Evolutionary conservation across 2,888 invertebrate species (phyloP).

Genomic region (Diabrotica balteata): DNA sequence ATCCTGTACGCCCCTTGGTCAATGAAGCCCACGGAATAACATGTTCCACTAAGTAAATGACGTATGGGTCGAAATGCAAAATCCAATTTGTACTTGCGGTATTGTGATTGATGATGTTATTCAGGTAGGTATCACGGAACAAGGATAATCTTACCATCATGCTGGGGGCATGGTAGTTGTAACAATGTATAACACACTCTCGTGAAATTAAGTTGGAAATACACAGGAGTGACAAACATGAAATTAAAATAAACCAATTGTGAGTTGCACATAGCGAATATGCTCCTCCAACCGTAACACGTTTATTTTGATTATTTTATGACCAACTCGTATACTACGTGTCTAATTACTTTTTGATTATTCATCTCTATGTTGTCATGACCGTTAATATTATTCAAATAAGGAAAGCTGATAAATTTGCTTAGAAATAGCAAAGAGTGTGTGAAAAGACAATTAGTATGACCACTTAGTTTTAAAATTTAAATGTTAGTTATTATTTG

Average conservation of each 20-base stretch:
- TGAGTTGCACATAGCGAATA: conserved; percentile 25
- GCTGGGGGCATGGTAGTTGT: conserved; percentile 41
- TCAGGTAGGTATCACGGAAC: conserved; percentile 49
- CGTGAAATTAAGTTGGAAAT: conserved; percentile 26
- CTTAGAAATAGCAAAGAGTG: no score
- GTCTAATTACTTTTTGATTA: conserved; percentile 30
- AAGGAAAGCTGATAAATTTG: no score
- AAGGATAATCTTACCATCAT: conserved; percentile 44
- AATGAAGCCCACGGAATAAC: conserved; percentile 33
- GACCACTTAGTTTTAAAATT: no score
- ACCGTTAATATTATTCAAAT: neutral
- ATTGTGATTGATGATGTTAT: conserved; percentile 55
- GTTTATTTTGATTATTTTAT: conserved; percentile 19
- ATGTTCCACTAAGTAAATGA: conserved; percentile 27
- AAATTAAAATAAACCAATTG: conserved; percentile 38
- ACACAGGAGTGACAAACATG: conserved; percentile 39
- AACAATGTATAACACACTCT: conserved; percentile 34
- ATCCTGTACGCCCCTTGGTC: conserved; percentile 1
- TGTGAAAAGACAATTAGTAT: no score
- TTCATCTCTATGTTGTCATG: neutral
- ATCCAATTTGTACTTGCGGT: conserved; percentile 55
- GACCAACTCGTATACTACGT: conserved; percentile 23
- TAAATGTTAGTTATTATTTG: no score
- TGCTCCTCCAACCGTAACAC: conserved; percentile 4
- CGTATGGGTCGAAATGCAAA: conserved; percentile 40